phyloP scores from a whole-genome alignment of 2,888 invertebrate species.

The Cantharis flavilabris region DNA sequence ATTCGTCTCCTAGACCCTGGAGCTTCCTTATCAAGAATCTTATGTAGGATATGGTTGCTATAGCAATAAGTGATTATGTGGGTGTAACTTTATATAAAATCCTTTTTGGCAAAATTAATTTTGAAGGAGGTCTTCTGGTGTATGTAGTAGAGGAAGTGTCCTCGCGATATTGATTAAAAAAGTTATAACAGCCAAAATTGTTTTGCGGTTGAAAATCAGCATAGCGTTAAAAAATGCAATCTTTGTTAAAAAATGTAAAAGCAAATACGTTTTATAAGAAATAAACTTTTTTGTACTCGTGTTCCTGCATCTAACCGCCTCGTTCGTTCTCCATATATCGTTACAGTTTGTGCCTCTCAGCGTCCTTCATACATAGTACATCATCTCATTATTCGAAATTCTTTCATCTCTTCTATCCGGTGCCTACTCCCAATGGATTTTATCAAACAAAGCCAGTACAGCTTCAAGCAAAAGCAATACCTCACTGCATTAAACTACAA shows the following conservation, averaged over 20 bases:
- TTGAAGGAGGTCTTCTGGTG: not conserved
- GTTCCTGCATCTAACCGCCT: constrained; percentile 13
- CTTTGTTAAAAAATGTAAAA: not conserved
- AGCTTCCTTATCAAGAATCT: not conserved
- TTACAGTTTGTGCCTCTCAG: constrained; percentile 20
- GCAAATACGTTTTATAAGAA: not conserved
- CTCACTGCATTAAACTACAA: constrained; percentile 25
- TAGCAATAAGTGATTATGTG: not conserved
- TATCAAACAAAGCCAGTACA: constrained; percentile 23
- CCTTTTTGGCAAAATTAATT: not conserved
- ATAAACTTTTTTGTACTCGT: constrained; percentile 8
- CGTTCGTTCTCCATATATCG: constrained; percentile 14
- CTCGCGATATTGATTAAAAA: not conserved
- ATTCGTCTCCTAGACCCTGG: not conserved
- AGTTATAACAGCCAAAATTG: not conserved
- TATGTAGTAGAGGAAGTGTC: not conserved
- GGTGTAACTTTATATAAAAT: not conserved
- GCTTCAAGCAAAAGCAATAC: constrained; percentile 22
- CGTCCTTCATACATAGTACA: constrained; percentile 39
- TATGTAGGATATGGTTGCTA: not conserved
- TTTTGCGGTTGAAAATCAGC: not conserved
- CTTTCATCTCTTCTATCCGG: constrained; percentile 36
- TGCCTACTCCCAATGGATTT: constrained; percentile 23
- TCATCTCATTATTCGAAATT: constrained; percentile 40
- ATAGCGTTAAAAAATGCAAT: not conserved